Percentiles rank a stretch among this genome's conserved stretches.
phyloP scores from a whole-genome alignment of 2,888 invertebrate genomes.

The Dasysyrphus tricinctus region DNA sequence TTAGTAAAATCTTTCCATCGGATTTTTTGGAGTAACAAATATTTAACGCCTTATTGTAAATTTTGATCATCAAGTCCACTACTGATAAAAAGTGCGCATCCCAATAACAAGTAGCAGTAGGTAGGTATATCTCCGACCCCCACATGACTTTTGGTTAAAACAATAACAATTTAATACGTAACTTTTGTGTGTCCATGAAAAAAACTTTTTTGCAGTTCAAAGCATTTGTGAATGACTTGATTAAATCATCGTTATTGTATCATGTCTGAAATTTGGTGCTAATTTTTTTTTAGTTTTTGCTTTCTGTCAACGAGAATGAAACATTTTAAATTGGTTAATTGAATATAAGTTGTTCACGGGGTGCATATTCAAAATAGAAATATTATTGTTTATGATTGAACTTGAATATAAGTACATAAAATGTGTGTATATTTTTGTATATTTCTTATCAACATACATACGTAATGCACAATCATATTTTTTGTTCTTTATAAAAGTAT shows the following conservation, averaged over 20 bases:
- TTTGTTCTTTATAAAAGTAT: no score
- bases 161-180: constrained; percentile 21
- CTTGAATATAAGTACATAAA: no score
- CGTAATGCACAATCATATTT: no score
- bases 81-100: neutral
- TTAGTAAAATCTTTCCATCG: no score
- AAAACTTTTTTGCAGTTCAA: constrained; percentile 6
- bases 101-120: neutral
- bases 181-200: constrained; percentile 4
- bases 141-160: neutral
- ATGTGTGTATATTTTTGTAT: neutral
- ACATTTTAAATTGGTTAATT: constrained; percentile 11
- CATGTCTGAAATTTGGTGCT: neutral
- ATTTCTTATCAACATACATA: no score
- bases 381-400: neutral
- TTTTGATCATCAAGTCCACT: neutral
- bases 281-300: neutral
- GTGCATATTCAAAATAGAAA: neutral
- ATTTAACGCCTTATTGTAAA: neutral
- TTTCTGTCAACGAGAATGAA: neutral
- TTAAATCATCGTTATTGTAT: constrained; percentile 14
- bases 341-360: neutral
- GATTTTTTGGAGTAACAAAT: no score
- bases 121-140: neutral
- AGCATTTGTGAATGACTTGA: neutral